These are phyloP conservation scores for Tokudaia tokunoshimensis DNA, from an alignment of 2,797 vertebrate species.

Conservation along the genomic window DNA sequence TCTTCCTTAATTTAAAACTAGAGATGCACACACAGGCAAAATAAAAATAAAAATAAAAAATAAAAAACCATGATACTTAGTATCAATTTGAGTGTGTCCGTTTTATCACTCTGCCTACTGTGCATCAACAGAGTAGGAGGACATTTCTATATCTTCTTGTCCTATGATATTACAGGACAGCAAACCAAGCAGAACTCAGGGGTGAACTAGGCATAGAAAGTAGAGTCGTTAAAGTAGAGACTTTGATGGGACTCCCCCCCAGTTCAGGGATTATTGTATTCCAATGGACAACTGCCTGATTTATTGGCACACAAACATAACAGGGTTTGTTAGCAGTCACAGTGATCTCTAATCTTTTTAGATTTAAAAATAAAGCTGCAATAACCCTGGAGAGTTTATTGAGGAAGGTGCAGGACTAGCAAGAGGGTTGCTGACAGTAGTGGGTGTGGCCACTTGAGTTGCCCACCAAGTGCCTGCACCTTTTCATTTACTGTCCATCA, in stretches of 20 bases:
- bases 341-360: constrained; percentile 75
- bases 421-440: constrained; percentile 69
- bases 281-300: constrained; percentile 79
- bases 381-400: constrained; percentile 73
- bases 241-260: constrained; percentile 68
- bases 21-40: not conserved
- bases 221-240: constrained; percentile 70
- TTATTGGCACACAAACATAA: constrained; percentile 83
- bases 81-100: not conserved
- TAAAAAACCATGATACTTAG: not conserved
- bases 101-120: not conserved
- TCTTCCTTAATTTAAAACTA: not conserved
- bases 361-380: constrained; percentile 73
- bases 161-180: not conserved
- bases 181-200: constrained; percentile 77
- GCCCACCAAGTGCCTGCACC: not conserved
- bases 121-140: constrained; percentile 63
- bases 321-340: constrained; percentile 76
- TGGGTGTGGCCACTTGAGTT: not conserved
- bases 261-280: constrained; percentile 76
- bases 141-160: not conserved
- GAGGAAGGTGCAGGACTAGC: constrained; percentile 63
- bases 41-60: no score
- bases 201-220: constrained; percentile 64
- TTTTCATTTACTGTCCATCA: not conserved